Percentiles rank a stretch among this genome's conserved stretches.
Evolutionary conservation across 1,140 invertebrate genomes (phyloP).

Genomic region (Dendrolimus punctatus): DNA sequence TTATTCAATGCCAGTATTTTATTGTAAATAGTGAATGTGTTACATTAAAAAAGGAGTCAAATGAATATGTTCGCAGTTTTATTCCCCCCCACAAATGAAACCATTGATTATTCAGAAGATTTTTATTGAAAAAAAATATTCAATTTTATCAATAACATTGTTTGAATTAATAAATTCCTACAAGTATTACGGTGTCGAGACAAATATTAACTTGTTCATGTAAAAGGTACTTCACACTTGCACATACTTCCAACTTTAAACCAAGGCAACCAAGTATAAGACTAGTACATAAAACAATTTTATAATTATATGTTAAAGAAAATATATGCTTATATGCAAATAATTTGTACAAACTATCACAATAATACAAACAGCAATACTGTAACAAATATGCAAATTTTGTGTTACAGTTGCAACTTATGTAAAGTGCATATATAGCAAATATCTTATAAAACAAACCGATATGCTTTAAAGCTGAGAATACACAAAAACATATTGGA

Average conservation of each 20-base stretch:
- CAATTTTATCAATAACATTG: slow-evolving; percentile 37
- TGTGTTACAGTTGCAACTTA: no score
- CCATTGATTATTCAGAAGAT: slow-evolving; percentile 24
- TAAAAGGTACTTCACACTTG: slow-evolving; percentile 44
- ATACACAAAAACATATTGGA: no score
- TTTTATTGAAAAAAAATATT: slow-evolving; percentile 52
- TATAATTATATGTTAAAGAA: slow-evolving; percentile 29
- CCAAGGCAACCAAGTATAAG: not conserved
- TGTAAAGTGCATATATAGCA: no score
- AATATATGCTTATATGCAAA: slow-evolving; percentile 39
- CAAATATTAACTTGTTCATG: slow-evolving; percentile 43
- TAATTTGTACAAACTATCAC: slow-evolving; percentile 66
- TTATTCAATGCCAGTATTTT: slow-evolving; percentile 60
- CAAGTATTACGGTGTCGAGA: slow-evolving; percentile 22
- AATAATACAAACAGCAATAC: slow-evolving; percentile 41
- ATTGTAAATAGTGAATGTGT: slow-evolving; percentile 64
- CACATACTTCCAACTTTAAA: slow-evolving; percentile 42
- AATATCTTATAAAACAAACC: no score
- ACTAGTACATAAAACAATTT: slow-evolving; percentile 18
- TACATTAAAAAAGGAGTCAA: slow-evolving; percentile 58
- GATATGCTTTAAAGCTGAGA: no score
- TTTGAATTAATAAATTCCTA: slow-evolving; percentile 37
- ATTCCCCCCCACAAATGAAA: slow-evolving; percentile 21
- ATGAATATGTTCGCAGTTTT: slow-evolving; percentile 26
- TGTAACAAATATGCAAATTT: slow-evolving; percentile 7